phyloP scores from a whole-genome alignment of 1,140 invertebrate genomes.

The Planococcus citri region DNA sequence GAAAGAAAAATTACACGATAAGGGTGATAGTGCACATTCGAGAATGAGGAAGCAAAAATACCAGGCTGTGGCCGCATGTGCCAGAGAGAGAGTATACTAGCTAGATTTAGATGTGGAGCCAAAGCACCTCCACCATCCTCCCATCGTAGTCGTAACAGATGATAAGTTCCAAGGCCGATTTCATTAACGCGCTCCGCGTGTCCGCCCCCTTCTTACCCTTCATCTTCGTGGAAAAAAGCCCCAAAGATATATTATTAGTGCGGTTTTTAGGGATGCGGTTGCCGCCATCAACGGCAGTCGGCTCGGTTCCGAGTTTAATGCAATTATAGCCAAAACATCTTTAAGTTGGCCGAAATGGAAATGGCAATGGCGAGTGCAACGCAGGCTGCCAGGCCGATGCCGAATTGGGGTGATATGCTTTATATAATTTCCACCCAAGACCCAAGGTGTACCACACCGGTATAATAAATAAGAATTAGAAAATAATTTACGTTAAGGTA shows the following conservation, averaged over 20 bases:
- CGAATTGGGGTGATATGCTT: background rate
- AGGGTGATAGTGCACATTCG: too few species aligned
- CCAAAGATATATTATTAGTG: slow-evolving; percentile 16
- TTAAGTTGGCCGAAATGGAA: background rate
- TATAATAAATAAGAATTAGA: background rate
- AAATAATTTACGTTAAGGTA: background rate
- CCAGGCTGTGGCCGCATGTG: too few species aligned
- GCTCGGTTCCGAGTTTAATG: background rate
- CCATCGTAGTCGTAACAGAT: slow-evolving; percentile 2
- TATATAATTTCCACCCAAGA: background rate
- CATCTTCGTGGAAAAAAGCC: too few species aligned
- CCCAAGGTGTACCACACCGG: too few species aligned
- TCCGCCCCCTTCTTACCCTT: too few species aligned
- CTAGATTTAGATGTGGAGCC: too few species aligned
- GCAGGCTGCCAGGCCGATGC: background rate
- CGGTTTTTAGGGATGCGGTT: background rate
- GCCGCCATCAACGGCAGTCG: background rate
- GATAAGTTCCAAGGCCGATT: slow-evolving; percentile 16
- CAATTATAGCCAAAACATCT: slow-evolving; percentile 15
- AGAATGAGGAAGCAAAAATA: too few species aligned
- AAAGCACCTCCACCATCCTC: too few species aligned
- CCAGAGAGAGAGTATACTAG: too few species aligned
- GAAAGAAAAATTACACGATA: too few species aligned
- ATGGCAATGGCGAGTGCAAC: background rate
- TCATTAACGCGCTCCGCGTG: background rate